phyloP scores from a whole-genome alignment of 2,797 vertebrate species.

The Kryptolebias ocellatus region DNA sequence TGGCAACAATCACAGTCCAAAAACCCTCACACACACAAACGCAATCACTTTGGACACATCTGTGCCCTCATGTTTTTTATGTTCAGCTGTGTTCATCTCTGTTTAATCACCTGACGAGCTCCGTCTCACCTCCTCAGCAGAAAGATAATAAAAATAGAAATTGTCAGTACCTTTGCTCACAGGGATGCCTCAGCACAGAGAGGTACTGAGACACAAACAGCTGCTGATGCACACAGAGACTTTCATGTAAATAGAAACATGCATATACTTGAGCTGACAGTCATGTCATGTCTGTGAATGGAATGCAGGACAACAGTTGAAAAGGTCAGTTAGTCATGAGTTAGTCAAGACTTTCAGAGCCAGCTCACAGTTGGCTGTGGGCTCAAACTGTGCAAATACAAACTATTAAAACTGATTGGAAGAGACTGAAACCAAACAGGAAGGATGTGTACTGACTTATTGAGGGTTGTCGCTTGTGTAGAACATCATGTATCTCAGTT shows the following conservation, averaged over 20 bases:
- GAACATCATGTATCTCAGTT: neutral
- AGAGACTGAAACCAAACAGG: slow-evolving; percentile 6
- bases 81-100: slow-evolving; percentile 19
- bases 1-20: slow-evolving; percentile 18
- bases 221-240: slow-evolving; percentile 17
- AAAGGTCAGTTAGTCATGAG: slow-evolving; percentile 28
- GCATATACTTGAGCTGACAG: neutral
- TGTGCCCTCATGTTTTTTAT: slow-evolving; percentile 14
- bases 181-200: slow-evolving; percentile 26
- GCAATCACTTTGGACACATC: slow-evolving; percentile 6
- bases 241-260: slow-evolving; percentile 2
- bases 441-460: neutral
- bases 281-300: slow-evolving; percentile 12
- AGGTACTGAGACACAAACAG: slow-evolving; percentile 24
- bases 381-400: slow-evolving; percentile 3
- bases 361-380: slow-evolving; percentile 17
- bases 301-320: slow-evolving; percentile 39
- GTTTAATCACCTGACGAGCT: slow-evolving; percentile 20
- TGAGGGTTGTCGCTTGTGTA: neutral
- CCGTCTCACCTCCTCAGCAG: slow-evolving; percentile 5
- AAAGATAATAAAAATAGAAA: slow-evolving; percentile 19
- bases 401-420: slow-evolving; percentile 13
- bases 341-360: slow-evolving; percentile 32
- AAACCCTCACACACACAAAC: slow-evolving; percentile 19
- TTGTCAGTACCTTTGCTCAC: slow-evolving; percentile 8